These are phyloP conservation scores for Drosophila buzzatii DNA, from an alignment of 2,888 invertebrate species.

Conservation along the genomic window DNA sequence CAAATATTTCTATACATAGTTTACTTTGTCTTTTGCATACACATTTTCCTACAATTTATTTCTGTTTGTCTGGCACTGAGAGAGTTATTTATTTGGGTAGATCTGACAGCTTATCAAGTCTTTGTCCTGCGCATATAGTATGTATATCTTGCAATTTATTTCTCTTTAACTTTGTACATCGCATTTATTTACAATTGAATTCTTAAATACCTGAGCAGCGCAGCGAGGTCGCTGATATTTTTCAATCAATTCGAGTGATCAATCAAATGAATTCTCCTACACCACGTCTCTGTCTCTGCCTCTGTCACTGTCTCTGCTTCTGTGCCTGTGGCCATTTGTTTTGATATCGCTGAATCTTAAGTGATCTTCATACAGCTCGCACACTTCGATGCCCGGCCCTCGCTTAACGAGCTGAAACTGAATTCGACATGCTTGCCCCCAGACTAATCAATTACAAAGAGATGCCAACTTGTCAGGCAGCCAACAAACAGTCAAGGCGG, in stretches of 20 bases:
- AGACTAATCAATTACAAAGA: conserved; percentile 79
- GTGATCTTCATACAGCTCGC: conserved; percentile 39
- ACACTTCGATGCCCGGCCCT: conserved; percentile 18
- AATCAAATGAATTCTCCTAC: conserved; percentile 39
- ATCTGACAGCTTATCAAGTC: no score
- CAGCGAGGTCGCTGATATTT: conserved; percentile 30
- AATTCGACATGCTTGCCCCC: conserved; percentile 69
- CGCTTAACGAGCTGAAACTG: conserved; percentile 46
- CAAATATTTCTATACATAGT: neutral
- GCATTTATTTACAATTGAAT: neutral
- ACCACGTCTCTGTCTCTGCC: conserved; percentile 1
- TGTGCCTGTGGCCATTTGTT: conserved; percentile 25
- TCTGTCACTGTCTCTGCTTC: neutral
- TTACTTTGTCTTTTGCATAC: neutral
- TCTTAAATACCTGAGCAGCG: conserved; percentile 5
- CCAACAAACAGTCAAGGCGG: conserved; percentile 45
- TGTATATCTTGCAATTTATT: neutral
- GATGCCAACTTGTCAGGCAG: conserved; percentile 75
- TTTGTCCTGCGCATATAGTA: neutral
- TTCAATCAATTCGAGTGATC: conserved; percentile 45
- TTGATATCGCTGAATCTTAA: conserved; percentile 36
- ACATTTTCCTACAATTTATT: neutral
- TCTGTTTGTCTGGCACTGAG: neutral
- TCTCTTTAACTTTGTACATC: neutral
- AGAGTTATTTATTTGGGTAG: no score